phyloP scores from a whole-genome alignment of 1,140 invertebrate genomes.

The Drosophila suzukii region DNA sequence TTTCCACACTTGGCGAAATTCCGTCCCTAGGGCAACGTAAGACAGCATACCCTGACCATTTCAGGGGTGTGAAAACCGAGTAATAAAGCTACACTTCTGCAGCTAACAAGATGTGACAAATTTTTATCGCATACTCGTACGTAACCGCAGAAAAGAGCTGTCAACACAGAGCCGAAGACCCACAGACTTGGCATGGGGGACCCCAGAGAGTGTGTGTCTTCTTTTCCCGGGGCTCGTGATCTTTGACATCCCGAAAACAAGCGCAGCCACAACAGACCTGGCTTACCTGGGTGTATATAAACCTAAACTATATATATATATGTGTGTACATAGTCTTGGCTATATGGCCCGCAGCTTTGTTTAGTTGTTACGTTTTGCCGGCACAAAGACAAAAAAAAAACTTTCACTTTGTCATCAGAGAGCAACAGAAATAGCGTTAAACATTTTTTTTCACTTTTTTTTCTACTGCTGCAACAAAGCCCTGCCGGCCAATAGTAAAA shows the following conservation, averaged over 20 bases:
- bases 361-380: slow-evolving; percentile 78
- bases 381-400: slow-evolving; percentile 67
- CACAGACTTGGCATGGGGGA: slow-evolving; percentile 16
- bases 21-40: slow-evolving; percentile 4
- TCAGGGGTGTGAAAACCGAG: slow-evolving; percentile 38
- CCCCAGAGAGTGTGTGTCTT: slow-evolving; percentile 32
- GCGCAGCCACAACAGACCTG: slow-evolving; percentile 21
- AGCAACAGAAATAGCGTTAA: slow-evolving; percentile 69
- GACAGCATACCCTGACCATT: slow-evolving; percentile 23
- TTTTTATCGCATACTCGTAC: slow-evolving; percentile 63
- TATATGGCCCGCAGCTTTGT: slow-evolving; percentile 72
- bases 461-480: slow-evolving; percentile 46
- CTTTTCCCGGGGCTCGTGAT: slow-evolving; percentile 45
- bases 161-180: slow-evolving; percentile 30
- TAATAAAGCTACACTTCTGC: slow-evolving; percentile 37
- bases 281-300: slow-evolving; percentile 24
- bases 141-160: slow-evolving; percentile 52
- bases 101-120: slow-evolving; percentile 71
- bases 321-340: slow-evolving; percentile 13
- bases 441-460: slow-evolving; percentile 48
- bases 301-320: slow-evolving; percentile 39
- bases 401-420: slow-evolving; percentile 79
- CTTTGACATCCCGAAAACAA: slow-evolving; percentile 64
- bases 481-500: slow-evolving; percentile 58
- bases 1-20: slow-evolving; percentile 5